Conservation (phyloP, 2,797 vertebrate species). For the Neosilurus mollespiculum region DNA sequence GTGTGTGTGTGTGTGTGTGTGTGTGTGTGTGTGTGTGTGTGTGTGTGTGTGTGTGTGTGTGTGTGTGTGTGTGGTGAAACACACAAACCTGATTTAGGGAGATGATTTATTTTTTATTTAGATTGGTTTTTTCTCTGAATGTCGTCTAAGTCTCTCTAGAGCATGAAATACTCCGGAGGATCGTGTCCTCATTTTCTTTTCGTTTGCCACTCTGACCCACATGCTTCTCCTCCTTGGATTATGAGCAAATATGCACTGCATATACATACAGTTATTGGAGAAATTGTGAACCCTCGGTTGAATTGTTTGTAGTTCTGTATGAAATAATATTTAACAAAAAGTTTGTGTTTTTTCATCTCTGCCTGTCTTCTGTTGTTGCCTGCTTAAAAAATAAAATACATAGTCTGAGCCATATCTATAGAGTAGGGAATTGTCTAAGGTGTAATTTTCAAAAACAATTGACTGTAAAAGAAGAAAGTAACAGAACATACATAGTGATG, state of each 20-base stretch:
- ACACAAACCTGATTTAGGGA: neutral
- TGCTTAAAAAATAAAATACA: neutral
- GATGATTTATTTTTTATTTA: neutral
- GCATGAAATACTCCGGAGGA: neutral
- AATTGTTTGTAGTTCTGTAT: neutral
- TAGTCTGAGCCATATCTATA: neutral
- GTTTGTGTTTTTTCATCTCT: too few relatives aligned
- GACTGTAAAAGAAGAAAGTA: neutral
- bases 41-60: neutral
- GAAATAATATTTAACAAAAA: too few relatives aligned
- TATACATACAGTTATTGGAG: neutral
- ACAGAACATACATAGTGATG: neutral
- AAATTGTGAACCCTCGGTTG: neutral
- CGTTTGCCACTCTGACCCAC: neutral
- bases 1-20: constrained; percentile 1
- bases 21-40: constrained; percentile 6
- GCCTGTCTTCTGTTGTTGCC: neutral
- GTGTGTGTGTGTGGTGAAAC: neutral
- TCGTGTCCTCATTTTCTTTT: neutral
- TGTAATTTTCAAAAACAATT: neutral
- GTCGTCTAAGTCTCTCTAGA: neutral
- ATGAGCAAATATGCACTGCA: neutral
- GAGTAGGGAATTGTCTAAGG: neutral
- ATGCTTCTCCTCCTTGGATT: neutral
- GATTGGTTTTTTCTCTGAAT: neutral